Percentiles rank a stretch among this genome's conserved stretches.
phyloP scores from a whole-genome alignment of 2,888 invertebrate genomes.

The Empis livida region DNA sequence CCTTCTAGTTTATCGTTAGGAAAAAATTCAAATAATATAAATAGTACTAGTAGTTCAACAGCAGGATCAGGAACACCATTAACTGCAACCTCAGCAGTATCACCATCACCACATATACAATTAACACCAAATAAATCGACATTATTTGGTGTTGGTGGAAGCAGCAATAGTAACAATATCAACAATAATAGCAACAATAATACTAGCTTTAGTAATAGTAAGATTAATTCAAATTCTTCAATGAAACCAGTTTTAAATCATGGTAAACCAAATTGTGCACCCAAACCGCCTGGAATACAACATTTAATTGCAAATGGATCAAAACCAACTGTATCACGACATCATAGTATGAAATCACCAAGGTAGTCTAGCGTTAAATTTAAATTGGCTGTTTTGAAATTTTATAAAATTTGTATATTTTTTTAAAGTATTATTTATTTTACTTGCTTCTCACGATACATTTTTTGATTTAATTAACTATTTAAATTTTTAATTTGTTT shows the following conservation, averaged over 20 bases:
- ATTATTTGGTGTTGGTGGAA: slow-evolving; percentile 22
- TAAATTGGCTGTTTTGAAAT: neutral
- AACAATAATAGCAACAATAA: slow-evolving; percentile 9
- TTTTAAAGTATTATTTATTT: neutral
- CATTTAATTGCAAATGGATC: slow-evolving; percentile 31
- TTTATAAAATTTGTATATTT: neutral
- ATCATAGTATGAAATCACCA: slow-evolving; percentile 75
- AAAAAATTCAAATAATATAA: slow-evolving; percentile 31
- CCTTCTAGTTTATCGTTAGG: slow-evolving; percentile 31
- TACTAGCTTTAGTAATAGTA: slow-evolving; percentile 6
- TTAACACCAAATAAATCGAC: slow-evolving; percentile 33
- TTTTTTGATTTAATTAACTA: slow-evolving; percentile 3
- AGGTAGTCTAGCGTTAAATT: slow-evolving; percentile 35
- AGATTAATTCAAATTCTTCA: slow-evolving; percentile 12
- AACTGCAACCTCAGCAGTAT: slow-evolving; percentile 12
- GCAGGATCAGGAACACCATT: slow-evolving; percentile 12
- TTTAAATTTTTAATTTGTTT: slow-evolving; percentile 3
- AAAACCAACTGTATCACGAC: slow-evolving; percentile 47
- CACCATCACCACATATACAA: slow-evolving; percentile 16
- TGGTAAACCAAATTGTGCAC: slow-evolving; percentile 74
- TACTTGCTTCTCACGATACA: neutral
- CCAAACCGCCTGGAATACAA: slow-evolving; percentile 58
- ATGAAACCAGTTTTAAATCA: slow-evolving; percentile 37
- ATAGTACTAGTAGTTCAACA: slow-evolving; percentile 25
- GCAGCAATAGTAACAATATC: slow-evolving; percentile 12